Percentiles rank a stretch among this genome's conserved stretches.
phyloP scores from a whole-genome alignment of 2,797 vertebrate genomes.

The Malacoctenus gilli region DNA sequence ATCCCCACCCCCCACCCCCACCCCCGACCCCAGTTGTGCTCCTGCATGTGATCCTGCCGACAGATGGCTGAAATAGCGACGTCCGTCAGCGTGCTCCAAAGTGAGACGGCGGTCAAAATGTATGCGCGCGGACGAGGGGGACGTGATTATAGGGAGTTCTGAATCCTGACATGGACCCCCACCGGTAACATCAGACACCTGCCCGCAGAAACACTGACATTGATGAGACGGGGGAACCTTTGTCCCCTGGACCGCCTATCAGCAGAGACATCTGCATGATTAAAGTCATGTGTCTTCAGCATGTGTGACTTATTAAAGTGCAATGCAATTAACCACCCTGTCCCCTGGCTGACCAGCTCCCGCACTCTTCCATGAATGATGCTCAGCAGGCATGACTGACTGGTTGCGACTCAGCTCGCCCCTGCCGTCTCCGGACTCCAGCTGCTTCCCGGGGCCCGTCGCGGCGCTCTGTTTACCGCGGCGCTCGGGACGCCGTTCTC shows the following conservation, averaged over 20 bases:
- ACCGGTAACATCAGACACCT: constrained; percentile 31
- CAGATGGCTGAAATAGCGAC: constrained; percentile 65
- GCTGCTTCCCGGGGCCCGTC: constrained; percentile 50
- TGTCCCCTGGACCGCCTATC: constrained; percentile 53
- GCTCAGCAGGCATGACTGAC: constrained; percentile 58
- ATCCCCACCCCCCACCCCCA: no score
- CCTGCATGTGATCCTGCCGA: constrained; percentile 43
- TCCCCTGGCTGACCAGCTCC: constrained; percentile 71
- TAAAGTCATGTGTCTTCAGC: constrained; percentile 64
- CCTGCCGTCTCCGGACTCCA: constrained; percentile 47
- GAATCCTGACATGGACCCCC: constrained; percentile 29
- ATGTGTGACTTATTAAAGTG: constrained; percentile 78
- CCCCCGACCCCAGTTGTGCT: constrained; percentile 17
- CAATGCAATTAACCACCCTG: constrained; percentile 73
- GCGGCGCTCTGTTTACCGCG: constrained; percentile 53
- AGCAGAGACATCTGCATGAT: constrained; percentile 67
- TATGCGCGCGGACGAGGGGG: constrained; percentile 9
- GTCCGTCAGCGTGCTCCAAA: constrained; percentile 39
- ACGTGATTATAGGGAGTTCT: constrained; percentile 27
- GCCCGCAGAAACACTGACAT: constrained; percentile 45
- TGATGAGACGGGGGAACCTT: constrained; percentile 48
- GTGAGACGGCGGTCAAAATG: constrained; percentile 22
- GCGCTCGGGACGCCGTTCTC: constrained; percentile 22
- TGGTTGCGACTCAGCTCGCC: constrained; percentile 49
- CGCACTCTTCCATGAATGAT: constrained; percentile 64